These are phyloP conservation scores for Ephydatia muelleri DNA, from an alignment of 37 sponge, comb jelly and placozoan genomes.

Conservation along the genomic window DNA sequence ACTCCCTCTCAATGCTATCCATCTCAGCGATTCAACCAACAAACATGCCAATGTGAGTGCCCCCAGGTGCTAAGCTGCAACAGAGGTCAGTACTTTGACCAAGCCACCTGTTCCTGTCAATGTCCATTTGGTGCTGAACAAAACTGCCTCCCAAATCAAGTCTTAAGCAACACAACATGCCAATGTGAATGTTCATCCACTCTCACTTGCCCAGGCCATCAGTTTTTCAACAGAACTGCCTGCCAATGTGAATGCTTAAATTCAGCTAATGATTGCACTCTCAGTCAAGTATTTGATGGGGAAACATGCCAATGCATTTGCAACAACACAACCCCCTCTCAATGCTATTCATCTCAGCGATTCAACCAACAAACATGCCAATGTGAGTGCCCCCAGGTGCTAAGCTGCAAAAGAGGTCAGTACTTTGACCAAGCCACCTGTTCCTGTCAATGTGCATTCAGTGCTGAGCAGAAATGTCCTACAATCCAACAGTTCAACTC, in stretches of 20 bases:
- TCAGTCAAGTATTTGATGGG: slow-evolving; percentile 7
- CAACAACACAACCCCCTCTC: neutral
- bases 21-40: slow-evolving; percentile 8
- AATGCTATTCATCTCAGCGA: slow-evolving; percentile 1
- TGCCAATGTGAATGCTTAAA: slow-evolving; percentile 44
- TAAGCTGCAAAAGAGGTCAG: neutral
- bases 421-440: neutral
- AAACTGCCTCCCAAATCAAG: slow-evolving; percentile 5
- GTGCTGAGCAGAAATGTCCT: neutral
- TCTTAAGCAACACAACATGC: slow-evolving; percentile 7
- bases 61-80: neutral
- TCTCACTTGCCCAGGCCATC: neutral
- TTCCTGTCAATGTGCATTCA: neutral
- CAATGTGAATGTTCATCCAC: slow-evolving; percentile 24
- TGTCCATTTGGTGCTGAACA: neutral
- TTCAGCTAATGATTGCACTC: neutral
- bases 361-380: slow-evolving; percentile 27
- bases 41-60: slow-evolving; percentile 27
- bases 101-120: slow-evolving; percentile 20
- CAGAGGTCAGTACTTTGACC: slow-evolving; percentile 2
- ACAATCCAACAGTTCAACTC: neutral
- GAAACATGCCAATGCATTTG: slow-evolving; percentile 31
- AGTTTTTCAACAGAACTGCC: slow-evolving; percentile 6
- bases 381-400: slow-evolving; percentile 28
- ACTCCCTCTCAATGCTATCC: slow-evolving; percentile 3